Evolutionary conservation across 2,797 vertebrate genomes (phyloP), one percentile per base, ranked within the genome.

Genomic region (Erpetoichthys calabaricus): DNA sequence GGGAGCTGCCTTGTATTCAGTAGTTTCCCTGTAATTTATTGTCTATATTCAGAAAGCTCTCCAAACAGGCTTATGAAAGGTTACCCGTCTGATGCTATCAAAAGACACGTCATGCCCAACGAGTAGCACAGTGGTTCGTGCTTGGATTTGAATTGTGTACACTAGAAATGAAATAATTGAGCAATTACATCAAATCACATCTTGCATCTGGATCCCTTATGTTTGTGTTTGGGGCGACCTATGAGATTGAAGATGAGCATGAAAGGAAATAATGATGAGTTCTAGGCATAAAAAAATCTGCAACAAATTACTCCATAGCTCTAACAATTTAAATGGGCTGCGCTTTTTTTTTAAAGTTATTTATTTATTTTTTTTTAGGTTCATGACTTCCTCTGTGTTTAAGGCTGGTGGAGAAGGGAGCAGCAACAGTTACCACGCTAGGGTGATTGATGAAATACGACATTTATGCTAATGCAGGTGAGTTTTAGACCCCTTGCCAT

Each of bases 271-370:
- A 83, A 89, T 81, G 80, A 85, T 73, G 74, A 80, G 80, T 76
- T 79, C 83, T 82, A 77, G 84, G 80, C 80, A 73, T 79, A 65
- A 78, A 67, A 77, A 85, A 91, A 84, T 88, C 89, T 93, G 91
- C 78, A 91, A 83, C 78, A 87, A 87, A 92, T 97, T 94, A 91
- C 80, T 79, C 70, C 72, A 87, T 85, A 88, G 86, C 78, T 86
- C 81, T 83, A 87, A 84, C 83, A 83, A 83, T 85, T 84, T 81
- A 86, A 89, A 85, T 79, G 87, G 77, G 78, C 86, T 75, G 82
- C 79, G 25, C 25, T 25, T 25, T 25, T 25, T 25, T 25, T 25
- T 25, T 25, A 25, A 25, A 25, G 25, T 25, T 25, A 25, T 25
- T 25, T 25, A 25, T 25, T 81, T 78, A 76, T 70, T 76, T 78